Evolutionary conservation across 2,797 vertebrate genomes (phyloP).

Genomic region (Poecilia picta): DNA sequence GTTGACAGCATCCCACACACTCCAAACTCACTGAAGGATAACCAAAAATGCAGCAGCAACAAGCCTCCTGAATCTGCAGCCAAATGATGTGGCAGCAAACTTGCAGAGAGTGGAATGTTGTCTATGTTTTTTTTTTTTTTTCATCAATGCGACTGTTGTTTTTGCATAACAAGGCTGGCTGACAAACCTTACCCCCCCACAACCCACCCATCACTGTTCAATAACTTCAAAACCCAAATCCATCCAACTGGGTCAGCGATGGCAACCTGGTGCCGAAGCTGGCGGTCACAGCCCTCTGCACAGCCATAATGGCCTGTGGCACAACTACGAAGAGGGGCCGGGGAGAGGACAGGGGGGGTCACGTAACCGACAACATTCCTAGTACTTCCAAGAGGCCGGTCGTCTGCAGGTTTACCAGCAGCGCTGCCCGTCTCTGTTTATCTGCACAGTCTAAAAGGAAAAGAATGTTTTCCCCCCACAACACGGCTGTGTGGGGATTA

Average conservation of each 20-base stretch:
- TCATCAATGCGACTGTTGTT: conserved; percentile 55
- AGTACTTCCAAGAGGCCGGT: conserved; percentile 68
- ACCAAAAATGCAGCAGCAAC: conserved; percentile 50
- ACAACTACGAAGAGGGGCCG: conserved; percentile 38
- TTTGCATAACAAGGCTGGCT: conserved; percentile 52
- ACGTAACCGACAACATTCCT: conserved; percentile 60
- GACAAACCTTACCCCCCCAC: conserved; percentile 33
- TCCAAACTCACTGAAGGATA: conserved; percentile 60
- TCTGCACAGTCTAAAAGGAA: conserved; percentile 69
- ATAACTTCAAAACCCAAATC: conserved; percentile 80
- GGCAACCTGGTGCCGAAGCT: conserved; percentile 66
- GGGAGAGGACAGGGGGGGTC: conserved; percentile 26
- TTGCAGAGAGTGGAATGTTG: conserved; percentile 27
- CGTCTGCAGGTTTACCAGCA: conserved; percentile 71
- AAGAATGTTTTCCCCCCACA: conserved; percentile 73
- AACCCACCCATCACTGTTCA: conserved; percentile 69
- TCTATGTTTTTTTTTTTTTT: conserved; percentile 34
- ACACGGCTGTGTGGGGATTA: conserved; percentile 79
- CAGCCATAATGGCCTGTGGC: conserved; percentile 72
- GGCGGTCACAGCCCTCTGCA: conserved; percentile 79
- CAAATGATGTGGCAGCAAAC: conserved; percentile 46
- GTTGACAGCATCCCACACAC: conserved; percentile 38
- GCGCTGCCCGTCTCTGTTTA: conserved; percentile 69
- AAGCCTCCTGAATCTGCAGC: conserved; percentile 37
- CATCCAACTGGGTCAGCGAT: conserved; percentile 78